phyloP scores from a whole-genome alignment of 2,113 vertebrate species.

The Lycaon pictus region DNA sequence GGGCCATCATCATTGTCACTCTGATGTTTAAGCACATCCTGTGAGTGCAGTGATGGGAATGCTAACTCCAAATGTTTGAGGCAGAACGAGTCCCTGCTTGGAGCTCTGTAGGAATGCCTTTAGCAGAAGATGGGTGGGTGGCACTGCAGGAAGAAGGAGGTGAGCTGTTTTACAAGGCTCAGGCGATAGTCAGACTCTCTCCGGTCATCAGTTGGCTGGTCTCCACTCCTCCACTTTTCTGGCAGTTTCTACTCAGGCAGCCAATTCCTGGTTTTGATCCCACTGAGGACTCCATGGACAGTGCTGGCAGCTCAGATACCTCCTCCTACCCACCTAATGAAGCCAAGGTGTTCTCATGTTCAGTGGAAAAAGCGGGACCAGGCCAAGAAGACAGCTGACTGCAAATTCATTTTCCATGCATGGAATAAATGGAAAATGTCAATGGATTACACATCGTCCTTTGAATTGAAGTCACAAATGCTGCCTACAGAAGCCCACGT shows the following conservation, averaged over 20 bases:
- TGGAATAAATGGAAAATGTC: conserved; percentile 14
- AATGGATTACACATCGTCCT: neutral
- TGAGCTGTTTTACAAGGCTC: neutral
- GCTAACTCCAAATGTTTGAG: neutral
- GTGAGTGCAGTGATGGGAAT: neutral
- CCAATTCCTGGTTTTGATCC: neutral
- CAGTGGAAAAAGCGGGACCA: neutral
- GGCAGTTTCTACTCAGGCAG: neutral
- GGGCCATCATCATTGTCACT: neutral
- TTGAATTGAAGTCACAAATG: neutral
- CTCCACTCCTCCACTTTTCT: neutral
- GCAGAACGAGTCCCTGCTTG: neutral
- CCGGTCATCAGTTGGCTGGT: neutral
- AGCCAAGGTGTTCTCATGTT: neutral
- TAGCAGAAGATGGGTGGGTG: neutral
- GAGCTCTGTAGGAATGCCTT: neutral
- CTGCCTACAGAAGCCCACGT: neutral
- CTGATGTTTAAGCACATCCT: neutral
- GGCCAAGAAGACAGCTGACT: neutral
- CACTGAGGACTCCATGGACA: neutral
- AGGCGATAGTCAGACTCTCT: neutral
- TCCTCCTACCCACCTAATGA: neutral
- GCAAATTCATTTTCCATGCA: conserved; percentile 15
- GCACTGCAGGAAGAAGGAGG: neutral
- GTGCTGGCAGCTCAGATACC: neutral